Base-by-base conservation (phyloP, 2,888 invertebrate genomes). In the Operophtera brumata region DNA sequence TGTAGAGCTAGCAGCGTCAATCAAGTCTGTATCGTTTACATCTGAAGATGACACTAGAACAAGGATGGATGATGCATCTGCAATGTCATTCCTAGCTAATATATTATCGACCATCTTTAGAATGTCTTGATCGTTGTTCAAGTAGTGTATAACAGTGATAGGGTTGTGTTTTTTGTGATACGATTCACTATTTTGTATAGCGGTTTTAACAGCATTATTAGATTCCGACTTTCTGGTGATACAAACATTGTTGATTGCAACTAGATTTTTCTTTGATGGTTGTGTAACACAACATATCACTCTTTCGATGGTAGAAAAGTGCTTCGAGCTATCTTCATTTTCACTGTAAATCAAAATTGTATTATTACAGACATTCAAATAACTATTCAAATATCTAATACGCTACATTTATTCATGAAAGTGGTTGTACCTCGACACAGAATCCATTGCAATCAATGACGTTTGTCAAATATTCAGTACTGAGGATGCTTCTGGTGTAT, bases 41-140 rank as follows among this genome's bases (percentile, higher is more conserved):
- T 76, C 74, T 2, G 73, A 66, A 5, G 71, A 68, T 4, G 78
- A 67, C 8, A 82, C 65, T 0, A 80, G 62, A 9, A 82, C 54
- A 43, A 74, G 72, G 25, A 80, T 64, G 5, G 80, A 78, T 0
- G 82, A 80, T 2, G 65, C 51, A 32, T 65, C 60, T 4, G 51
- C 48, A 12, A 73, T 42, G 11, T 65, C 53, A 1, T 67, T 67
- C 2, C 61, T 64, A 9, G 62, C 43, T 1, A 77, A 32, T 8
- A 77, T 60, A 53, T 72, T 57, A 35, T 72, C 63, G 1, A n/a
- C n/a, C n/a, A 78, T 64, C 6, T 58, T 56, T 14, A 50, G 49
- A 14, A 75, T 63, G n/a, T n/a, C 67, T 9, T 57, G 50, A 7
- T 74, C 56, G 51, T 50, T 69, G 10, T 59, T 52, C 1, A 70